Evolutionary conservation across 2,888 invertebrate genomes (phyloP), one percentile per base, ranked within the genome.

Genomic region (Plebejus argus): DNA sequence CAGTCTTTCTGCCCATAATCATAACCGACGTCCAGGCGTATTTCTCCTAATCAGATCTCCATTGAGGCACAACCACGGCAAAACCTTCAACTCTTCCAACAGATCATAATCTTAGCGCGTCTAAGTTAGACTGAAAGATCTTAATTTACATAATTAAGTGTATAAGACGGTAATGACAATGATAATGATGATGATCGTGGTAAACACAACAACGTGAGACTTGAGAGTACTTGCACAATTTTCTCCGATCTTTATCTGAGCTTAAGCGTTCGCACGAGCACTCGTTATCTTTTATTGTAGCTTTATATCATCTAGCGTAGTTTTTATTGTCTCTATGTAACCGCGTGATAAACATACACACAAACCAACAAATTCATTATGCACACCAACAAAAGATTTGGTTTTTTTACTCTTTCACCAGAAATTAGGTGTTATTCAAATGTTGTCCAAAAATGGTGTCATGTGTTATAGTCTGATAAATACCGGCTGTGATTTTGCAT

Each of bases 271-370:
- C 74, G 74, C 74, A 74, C 74, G 74, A 53, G 15, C 28, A 15
- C 74, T 74, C 74, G 72, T 71, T 71, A 71, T 39, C 71, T 35
- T 71, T 71, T 71, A 71, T 66, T 66, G 6, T 23, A 15, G 66
- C 66, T 66, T 66, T 66, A 66, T 28, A 66, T 66, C 15, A 15
- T 28, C 66, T 66, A 15, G 28, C 33, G 66, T 66, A 66, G 66
- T 28, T 66, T 28, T 66, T 33, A 66, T 33, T 28, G 66, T 66
- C 28, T 23, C 61, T 12, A 28, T 66, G 12, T 66, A 6, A 66
- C 66, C 66, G 28, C 28, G 28, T 66, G 18, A 66, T 49, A 15
- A 1, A 49, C 10, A 39, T 45, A 45, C 53, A 18, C 5, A 33
- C 23, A 23, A 8, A 20, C 58, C 58, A 58, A 58, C 7, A 20